Base-by-base conservation (phyloP, 2,888 invertebrate genomes). In the Drosophila flavopinicola region DNA sequence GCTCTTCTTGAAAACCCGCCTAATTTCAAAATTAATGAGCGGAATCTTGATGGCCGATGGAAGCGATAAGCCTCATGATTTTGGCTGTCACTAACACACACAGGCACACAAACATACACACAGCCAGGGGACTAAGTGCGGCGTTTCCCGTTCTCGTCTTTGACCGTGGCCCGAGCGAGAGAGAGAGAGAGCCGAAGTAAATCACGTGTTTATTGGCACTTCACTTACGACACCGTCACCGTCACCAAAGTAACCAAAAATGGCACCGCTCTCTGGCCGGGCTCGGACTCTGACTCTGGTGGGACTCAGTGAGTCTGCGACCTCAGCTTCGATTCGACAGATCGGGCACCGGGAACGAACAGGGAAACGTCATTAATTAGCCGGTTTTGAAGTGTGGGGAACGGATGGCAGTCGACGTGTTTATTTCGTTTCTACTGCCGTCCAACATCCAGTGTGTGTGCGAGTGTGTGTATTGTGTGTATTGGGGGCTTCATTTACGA, bases 1-100 rank as follows among this genome's bases (percentile, higher is more conserved):
- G 57, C 74, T 73, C 73, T 80, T 74, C 84, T 78, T 74, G 82
- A 88, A 86, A 88, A 88, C 85, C 85, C 84, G 87, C 88, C 89
- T 89, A 89, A 89, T 89, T 89, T 89, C 87, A 83, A 90, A 89
- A 89, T 89, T 89, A 89, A 89, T 89, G 89, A 89, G 79, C 86
- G 88, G 89, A 84, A 89, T 88, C 89, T 88, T 88, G 88, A 89
- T 88, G 88, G 88, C 87, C 88, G 89, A 89, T 89, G 79, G 76
- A 76, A 70, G 68, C 77, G 90, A 89, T 89, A 90, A 88, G 80
- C 68, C 66, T 75, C 78, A 86, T 85, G 82, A 87, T 78, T 87
- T 85, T 73, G 82, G 45, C 78, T 82, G 82, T 74, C 83, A 65
- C 79, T 72, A 56, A 79, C 64, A 83, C 54, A 60, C 44, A 51